A percentile compares a stretch with the other conserved stretches of the same genome.
These are phyloP conservation scores for Oscheius sp. DNA, from an alignment of 2,888 invertebrate species.

Conservation along the genomic window DNA sequence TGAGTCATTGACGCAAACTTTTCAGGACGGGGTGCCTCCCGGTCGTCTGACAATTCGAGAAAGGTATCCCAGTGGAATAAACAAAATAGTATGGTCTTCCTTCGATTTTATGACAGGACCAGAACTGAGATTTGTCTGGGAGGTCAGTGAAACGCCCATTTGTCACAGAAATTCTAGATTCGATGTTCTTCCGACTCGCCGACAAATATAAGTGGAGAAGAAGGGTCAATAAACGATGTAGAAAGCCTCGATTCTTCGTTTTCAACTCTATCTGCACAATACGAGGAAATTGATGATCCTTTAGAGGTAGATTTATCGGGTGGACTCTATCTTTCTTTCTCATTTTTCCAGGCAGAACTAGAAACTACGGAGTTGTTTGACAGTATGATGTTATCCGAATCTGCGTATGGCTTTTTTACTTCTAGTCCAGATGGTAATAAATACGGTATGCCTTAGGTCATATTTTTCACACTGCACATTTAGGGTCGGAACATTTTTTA, in stretches of 20 bases:
- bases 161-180: not conserved
- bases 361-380: slow-evolving; percentile 43
- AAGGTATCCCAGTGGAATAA: slow-evolving; percentile 53
- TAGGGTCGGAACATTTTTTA: slow-evolving; percentile 11
- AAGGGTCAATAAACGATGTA: slow-evolving; percentile 50
- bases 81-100: slow-evolving; percentile 66
- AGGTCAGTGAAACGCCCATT: slow-evolving; percentile 37
- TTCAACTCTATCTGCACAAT: slow-evolving; percentile 54
- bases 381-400: slow-evolving; percentile 23
- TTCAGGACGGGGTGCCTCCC: slow-evolving; percentile 43
- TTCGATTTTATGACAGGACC: slow-evolving; percentile 68
- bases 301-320: slow-evolving; percentile 39
- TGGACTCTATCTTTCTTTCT: not conserved
- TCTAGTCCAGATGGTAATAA: slow-evolving; percentile 12
- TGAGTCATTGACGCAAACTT: not conserved
- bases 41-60: slow-evolving; percentile 44
- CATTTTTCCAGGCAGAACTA: slow-evolving; percentile 41
- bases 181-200: slow-evolving; percentile 33
- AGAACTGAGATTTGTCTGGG: slow-evolving; percentile 65
- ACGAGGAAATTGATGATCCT: slow-evolving; percentile 64
- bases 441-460: not conserved
- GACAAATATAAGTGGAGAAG: slow-evolving; percentile 44
- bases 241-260: slow-evolving; percentile 51
- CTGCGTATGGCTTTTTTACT: slow-evolving; percentile 20
- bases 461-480: not conserved